Evolutionary conservation across 1,140 invertebrate genomes (phyloP), one percentile per base, ranked within the genome.

Genomic region (Neodiprion fabricii): DNA sequence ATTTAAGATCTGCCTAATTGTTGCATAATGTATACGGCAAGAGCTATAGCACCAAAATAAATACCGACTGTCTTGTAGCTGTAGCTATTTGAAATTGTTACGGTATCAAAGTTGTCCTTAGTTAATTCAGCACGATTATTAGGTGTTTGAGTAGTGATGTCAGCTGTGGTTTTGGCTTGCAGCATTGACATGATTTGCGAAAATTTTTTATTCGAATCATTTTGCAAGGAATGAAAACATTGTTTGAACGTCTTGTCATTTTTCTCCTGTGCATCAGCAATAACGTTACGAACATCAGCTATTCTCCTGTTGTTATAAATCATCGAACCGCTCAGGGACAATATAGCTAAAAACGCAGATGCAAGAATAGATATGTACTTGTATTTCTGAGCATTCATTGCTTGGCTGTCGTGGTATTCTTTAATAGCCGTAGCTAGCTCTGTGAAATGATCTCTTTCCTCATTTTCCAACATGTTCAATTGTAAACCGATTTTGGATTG

Each of bases 361-460:
- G 83, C 84, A 12, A 88, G 17, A 49, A 89, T 84, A 7, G 87
- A 88, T 23, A 89, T 23, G 77, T 88, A 88, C 67, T 87, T 87
- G 48, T 85, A 86, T 72, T 85, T 87, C 70, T 87, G 85, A 1
- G 83, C 82, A 75, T 85, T 85, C 71, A 86, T 81, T 28, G 80
- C 78, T 78, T 89, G 87, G 11, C 75, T 80, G 72, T 87, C 86
- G n/a, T 89, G 87, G 76, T 89, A 88, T 67, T 89, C 87, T 73
- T 88, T 89, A 8, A 87, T 87, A 5, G 85, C 85, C 7, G 86
- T 89, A 21, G 86, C 78, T 28, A 89, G 80, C 28, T 85, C 80
- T 0, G 82, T 85, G 68, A 89, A 89, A 71, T 85, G 74, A 75
- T 88, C 85, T 5, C 80, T 79, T 69, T 87, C 86, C 71, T 86